These are phyloP conservation scores for Loris lydekkerianus DNA, from an alignment of 2,797 vertebrate genomes.

Conservation along the genomic window DNA sequence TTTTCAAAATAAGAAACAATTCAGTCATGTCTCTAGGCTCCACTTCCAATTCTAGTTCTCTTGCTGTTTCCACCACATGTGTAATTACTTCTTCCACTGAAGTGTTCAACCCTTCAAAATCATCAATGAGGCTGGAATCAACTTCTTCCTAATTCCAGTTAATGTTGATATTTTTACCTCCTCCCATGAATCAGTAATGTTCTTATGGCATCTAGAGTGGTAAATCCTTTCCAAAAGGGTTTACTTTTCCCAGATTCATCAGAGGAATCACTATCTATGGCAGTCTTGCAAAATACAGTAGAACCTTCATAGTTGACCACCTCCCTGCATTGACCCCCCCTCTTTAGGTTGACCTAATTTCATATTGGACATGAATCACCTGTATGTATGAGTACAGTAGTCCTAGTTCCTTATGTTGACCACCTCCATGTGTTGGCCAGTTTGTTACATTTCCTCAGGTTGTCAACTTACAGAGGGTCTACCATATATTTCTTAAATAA, in stretches of 20 bases:
- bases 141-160: background rate
- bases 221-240: background rate
- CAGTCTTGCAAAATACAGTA: background rate
- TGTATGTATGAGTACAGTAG: too few species aligned
- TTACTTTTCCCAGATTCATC: background rate
- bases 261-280: background rate
- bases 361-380: too few species aligned
- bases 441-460: too few species aligned
- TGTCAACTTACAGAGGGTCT: too few species aligned
- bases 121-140: background rate
- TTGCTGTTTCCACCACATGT: background rate
- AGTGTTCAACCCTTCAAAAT: background rate
- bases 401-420: too few species aligned
- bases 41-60: background rate
- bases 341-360: too few species aligned
- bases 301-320: too few species aligned
- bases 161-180: background rate
- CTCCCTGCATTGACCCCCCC: too few species aligned
- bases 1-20: background rate
- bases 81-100: background rate
- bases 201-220: background rate
- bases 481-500: background rate
- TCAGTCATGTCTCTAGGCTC: background rate
- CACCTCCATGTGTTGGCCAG: too few species aligned
- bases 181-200: background rate